Base-by-base conservation (phyloP, 2,797 vertebrate genomes). In the Hafferia zeledoni region DNA sequence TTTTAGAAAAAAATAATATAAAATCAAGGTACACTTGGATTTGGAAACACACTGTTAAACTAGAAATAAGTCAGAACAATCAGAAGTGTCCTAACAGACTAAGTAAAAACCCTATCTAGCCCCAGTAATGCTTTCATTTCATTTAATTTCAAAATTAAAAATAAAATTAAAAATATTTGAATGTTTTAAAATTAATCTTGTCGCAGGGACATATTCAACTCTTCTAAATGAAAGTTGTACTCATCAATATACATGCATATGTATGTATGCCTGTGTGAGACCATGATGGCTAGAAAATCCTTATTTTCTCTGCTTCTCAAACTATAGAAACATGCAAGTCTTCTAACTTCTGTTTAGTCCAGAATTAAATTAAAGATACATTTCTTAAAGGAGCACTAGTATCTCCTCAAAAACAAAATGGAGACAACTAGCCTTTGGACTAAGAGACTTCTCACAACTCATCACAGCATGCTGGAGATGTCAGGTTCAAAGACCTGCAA, bases 401-500 rank as follows among this genome's bases (percentile, higher is more conserved):
- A 19, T 43, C 10, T 50, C 8, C 55, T 77, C 53, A 43, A 53
- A 83, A 94, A 0, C 27, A 43, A 64, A 77, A 35, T 50, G 25
- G 14, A 78, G 31, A 27, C 22, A 53, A 16, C 11, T 55, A 61
- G 47, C 35, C 60, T 70, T 61, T 52, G 57, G 50, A 69, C 41
- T 35, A 60, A 25, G 33, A 72, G 17, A 19, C 17, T 60, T 75
- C 28, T 22, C 33, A 52, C 6, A 65, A 2, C 10, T 80, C 64
- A 24, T 31, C 37, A 13, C 37, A 61, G 23, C 0, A 0, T 70
- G 28, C 43, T 49, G 5, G 49, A 83, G 57, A 23, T 7, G 1
- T 20, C 71, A 75, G 39, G 11, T 64, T 81, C 4, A 1, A 63
- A 41, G 50, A 39, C 20, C 39, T 68, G 13, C n/a, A 31, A 25